phyloP scores from a whole-genome alignment of 2,888 invertebrate genomes.

The Celastrina argiolus region DNA sequence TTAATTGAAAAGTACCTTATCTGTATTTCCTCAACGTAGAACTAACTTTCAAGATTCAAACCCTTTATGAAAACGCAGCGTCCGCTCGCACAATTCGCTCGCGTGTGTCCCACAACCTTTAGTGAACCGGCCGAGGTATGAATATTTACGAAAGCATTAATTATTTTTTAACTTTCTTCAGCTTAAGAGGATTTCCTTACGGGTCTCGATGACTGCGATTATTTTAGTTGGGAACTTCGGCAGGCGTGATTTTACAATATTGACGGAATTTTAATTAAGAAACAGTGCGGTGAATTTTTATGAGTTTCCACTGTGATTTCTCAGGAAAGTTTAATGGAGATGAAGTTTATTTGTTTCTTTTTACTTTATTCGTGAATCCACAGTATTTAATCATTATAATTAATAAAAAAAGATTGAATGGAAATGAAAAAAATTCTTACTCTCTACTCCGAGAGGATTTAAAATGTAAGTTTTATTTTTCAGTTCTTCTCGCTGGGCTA shows the following conservation, averaged over 20 bases:
- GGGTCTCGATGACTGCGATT: slow-evolving; percentile 56
- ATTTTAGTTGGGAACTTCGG: slow-evolving; percentile 43
- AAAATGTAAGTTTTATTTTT: too few relatives aligned
- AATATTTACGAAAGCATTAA: slow-evolving; percentile 80
- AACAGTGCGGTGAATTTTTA: slow-evolving; percentile 1
- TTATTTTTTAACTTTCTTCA: slow-evolving; percentile 78
- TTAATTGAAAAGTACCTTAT: too few relatives aligned
- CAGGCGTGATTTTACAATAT: slow-evolving; percentile 34
- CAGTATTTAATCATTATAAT: too few relatives aligned
- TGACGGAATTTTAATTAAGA: slow-evolving; percentile 29
- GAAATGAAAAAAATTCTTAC: too few relatives aligned
- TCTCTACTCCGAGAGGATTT: too few relatives aligned
- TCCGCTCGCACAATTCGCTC: slow-evolving; percentile 21
- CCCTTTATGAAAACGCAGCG: slow-evolving; percentile 19
- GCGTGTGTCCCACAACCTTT: slow-evolving; percentile 53
- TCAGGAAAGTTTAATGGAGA: neutral
- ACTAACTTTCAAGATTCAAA: too few relatives aligned
- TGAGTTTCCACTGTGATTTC: neutral
- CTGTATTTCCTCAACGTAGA: too few relatives aligned
- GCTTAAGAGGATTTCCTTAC: slow-evolving; percentile 69
- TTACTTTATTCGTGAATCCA: too few relatives aligned
- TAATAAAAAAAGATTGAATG: too few relatives aligned
- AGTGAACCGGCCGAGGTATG: slow-evolving; percentile 74
- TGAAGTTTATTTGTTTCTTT: too few relatives aligned
- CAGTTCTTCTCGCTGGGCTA: too few relatives aligned